Base-by-base conservation (phyloP, 2,113 vertebrate genomes). In the Plecotus auritus region DNA sequence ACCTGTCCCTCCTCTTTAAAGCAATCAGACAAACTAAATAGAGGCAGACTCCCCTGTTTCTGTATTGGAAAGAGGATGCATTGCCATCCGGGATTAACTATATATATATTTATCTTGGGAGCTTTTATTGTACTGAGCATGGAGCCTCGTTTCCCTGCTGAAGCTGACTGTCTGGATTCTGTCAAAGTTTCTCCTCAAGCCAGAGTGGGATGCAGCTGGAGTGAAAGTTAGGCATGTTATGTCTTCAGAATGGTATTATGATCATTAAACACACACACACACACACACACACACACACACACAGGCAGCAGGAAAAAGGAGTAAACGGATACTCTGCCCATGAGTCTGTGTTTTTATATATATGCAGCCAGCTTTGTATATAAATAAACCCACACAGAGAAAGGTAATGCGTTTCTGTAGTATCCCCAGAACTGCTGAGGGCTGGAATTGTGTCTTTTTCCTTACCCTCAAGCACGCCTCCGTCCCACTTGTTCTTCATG, bases 21-120 rank as follows among this genome's bases (percentile, higher is more conserved):
- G 97, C 96, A 97, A 93, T 97, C 97, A 96, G 96, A 97, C 95
- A 96, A 95, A 93, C 96, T 95, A 96, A 97, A 97, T 51, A 91
- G 94, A 97, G 89, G 88, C 7, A 5, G 95, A 66, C 85, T 96
- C 93, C 80, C 94, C 93, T 95, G 67, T 97, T 95, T 98, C 93
- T 94, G 30, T 97, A 74, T 88, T 96, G 81, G 90, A 88, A 94
- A 97, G 93, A 0, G 23, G 96, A 96, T 97, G 90, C 54, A 76
- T 97, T 90, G 82, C 93, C 89, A 95, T 88, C 91, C 74, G 5
- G 0, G 42, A 72, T 54, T 90, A 82, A 72, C 91, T 61, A 93
- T 78, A 93, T 37, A 89, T 86, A 90, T 85, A 47, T 97, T 98
- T 98, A 98, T 98, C 97, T 97, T 97, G 94, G 97, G 37, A 98